Evolutionary conservation across 2,888 invertebrate genomes (phyloP), one percentile per base, ranked within the genome.

Genomic region (Chaetogeoica ovagalla): DNA sequence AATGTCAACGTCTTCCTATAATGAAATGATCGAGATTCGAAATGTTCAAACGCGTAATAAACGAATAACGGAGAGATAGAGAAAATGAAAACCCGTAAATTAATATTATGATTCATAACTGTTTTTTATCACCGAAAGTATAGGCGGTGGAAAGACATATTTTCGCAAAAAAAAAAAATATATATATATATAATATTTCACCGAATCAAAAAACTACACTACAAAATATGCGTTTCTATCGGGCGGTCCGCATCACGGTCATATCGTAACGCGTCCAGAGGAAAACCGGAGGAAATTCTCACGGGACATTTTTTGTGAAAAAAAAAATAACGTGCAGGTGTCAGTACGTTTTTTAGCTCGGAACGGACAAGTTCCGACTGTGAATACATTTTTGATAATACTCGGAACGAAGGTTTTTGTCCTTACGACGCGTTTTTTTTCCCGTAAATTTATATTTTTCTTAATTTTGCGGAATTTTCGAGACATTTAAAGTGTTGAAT

Each of bases 331-430:
- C n/a, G n/a, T 73, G 17, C 9, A n/a, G 15, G 62, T 62, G 62
- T 30, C 72, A 62, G 73, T 62, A n/a, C 60, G 30, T 48, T 62
- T 37, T 73, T n/a, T 63, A 73, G 17, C 7, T 30, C 8, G 23
- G 23, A 62, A 23, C 63, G 52, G 52, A 63, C 52, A 63, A 63
- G 62, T 63, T 52, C 8, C 37, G n/a, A 37, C 37, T 48, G 48
- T 52, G n/a, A 73, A 73, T 73, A 63, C 1, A 37, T 48, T 60
- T 23, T 60, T 7, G 15, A 52, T 62, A 11, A 60, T 72, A n/a
- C 0, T 23, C 30, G 30, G 30, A 30, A 60, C 19, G n/a, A 57
- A 71, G 1, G 39, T 19, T 52, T 65, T 66, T 30, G 43, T n/a
- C n/a, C n/a, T n/a, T n/a, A n/a, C 17, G 8, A 30, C 30, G 4